Conservation (phyloP, 2,797 vertebrate genomes). For the Naso thynnoides region DNA sequence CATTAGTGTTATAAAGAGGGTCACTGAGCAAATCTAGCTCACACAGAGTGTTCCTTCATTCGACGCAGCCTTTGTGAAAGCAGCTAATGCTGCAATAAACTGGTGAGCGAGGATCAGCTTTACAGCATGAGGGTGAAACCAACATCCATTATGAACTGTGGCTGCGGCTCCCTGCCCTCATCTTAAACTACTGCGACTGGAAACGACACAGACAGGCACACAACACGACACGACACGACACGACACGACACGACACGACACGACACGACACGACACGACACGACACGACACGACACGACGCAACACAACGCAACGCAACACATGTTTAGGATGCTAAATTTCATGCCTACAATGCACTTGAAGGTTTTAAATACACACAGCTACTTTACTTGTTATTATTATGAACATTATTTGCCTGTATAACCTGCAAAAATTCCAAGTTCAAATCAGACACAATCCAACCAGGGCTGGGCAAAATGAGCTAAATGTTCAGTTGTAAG, state of each 20-base stretch:
- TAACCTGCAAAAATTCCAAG: no score
- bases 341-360: background rate
- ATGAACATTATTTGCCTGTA: no score
- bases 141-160: constrained; percentile 54
- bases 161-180: constrained; percentile 35
- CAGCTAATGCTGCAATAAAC: constrained; percentile 66
- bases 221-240: no score
- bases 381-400: no score
- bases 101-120: constrained; percentile 52
- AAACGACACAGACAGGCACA: constrained; percentile 24
- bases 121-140: constrained; percentile 54
- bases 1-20: constrained; percentile 79
- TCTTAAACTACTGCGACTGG: constrained; percentile 45
- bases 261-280: no score
- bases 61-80: constrained; percentile 55
- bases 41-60: constrained; percentile 61
- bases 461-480: no score
- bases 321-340: background rate
- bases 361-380: background rate
- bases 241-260: no score
- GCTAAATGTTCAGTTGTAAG: no score
- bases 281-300: no score
- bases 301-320: no score
- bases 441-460: no score
- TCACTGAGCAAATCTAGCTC: constrained; percentile 78